These are phyloP conservation scores for Pachyseris speciosa DNA, from an alignment of 64 coral and sea anemone species.

Conservation along the genomic window DNA sequence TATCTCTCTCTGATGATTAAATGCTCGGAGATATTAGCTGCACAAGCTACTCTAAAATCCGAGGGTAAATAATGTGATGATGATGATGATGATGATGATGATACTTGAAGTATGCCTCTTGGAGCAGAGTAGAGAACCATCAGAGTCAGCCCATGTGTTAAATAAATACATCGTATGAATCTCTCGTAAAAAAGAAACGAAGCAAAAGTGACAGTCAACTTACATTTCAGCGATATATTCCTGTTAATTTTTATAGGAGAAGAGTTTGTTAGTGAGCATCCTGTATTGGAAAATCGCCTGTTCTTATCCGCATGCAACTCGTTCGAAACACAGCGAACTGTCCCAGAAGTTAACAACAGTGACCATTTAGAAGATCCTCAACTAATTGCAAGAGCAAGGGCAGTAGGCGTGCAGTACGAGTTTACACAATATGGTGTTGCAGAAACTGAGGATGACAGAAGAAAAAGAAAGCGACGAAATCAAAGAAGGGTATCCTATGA, in stretches of 20 bases:
- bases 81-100: no score
- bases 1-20: no score
- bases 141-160: no score
- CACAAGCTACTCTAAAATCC: no score
- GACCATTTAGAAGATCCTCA: background rate
- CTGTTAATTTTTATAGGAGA: background rate
- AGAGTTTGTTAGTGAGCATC: background rate
- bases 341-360: background rate
- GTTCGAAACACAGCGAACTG: background rate
- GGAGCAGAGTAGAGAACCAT: no score
- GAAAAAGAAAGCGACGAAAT: background rate
- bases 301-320: background rate
- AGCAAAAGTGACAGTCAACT: no score
- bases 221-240: no score
- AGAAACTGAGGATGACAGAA: conserved; percentile 6
- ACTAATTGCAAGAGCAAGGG: conserved; percentile 10
- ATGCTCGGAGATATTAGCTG: no score
- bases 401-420: conserved; percentile 5
- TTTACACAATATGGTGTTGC: background rate
- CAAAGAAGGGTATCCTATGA: background rate
- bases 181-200: no score
- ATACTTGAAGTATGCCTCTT: no score
- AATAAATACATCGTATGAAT: no score
- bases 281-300: background rate
- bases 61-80: no score